Evolutionary conservation across 2,113 vertebrate species (phyloP), one percentile per base, ranked within the genome.

Genomic region (Cyanoliseus patagonus): DNA sequence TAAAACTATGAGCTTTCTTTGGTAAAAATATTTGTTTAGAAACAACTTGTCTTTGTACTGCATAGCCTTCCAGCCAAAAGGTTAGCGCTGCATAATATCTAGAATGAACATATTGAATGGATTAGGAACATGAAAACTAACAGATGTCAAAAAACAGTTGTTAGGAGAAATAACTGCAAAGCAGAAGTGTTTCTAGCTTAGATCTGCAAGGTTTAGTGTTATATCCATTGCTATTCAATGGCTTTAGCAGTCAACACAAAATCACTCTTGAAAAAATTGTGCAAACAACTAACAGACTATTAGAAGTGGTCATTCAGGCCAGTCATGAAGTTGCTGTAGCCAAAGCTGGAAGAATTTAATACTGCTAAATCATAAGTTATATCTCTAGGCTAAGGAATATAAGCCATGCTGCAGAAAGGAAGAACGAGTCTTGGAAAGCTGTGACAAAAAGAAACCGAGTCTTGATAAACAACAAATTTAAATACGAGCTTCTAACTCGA

Each of bases 51-150:
- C 20, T 94, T 81, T 53, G 68, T 52, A 68, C 15, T 77, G 53
- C 30, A 33, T 17, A 55, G 55, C 46, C 73, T 95, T 93, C 68
- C 57, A 94, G 83, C 69, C 90, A 81, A 78, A 85, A 92, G 41
- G 72, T 74, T 41, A 86, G 79, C 64, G 63, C 61, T 28, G 27
- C 0, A 2, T 70, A 92, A 30, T 70, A 88, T 46, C 61, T 88
- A 17, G 72, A 94, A 86, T 1, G 8, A 95, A 82, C 95, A 96
- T 68, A 86, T 11, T 95, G 93, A 96, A 95, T 49, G 27, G 69
- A 97, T 96, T 96, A 97, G 69, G 55, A 93, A 86, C 17, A 42
- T 51, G 90, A 94, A 69, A 96, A 86, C 90, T 72, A 96, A 88
- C 90, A 95, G 80, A 96, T 92, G 83, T 92, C 92, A 86, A 94